These are phyloP conservation scores for Ploceus nigricollis DNA, from an alignment of 2,113 vertebrate genomes.

Conservation along the genomic window DNA sequence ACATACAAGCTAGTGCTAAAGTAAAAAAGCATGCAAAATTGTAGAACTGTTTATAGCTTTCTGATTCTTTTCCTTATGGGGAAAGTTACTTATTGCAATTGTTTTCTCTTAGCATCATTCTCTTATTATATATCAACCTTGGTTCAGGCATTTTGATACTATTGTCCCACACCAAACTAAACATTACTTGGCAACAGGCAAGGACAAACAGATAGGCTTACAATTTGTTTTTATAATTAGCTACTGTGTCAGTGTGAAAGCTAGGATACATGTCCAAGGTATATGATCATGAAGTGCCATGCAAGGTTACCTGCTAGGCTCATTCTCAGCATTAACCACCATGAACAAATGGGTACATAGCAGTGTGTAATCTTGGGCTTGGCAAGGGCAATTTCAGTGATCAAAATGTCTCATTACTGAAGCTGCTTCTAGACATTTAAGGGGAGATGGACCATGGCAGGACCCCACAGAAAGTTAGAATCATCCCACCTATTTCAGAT, in stretches of 20 bases:
- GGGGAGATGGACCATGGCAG: neutral
- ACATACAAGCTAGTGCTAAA: neutral
- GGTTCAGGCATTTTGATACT: conserved; percentile 15
- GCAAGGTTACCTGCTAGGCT: conserved; percentile 61
- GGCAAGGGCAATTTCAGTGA: neutral
- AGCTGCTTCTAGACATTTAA: neutral
- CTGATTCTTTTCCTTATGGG: neutral
- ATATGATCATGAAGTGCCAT: conserved; percentile 26
- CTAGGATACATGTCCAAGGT: conserved; percentile 39
- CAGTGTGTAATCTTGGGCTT: neutral
- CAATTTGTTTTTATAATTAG: conserved; percentile 77
- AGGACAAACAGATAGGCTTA: conserved; percentile 76
- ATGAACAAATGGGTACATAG: conserved; percentile 25
- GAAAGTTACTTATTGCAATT: neutral
- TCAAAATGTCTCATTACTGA: conserved; percentile 10
- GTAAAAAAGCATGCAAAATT: neutral
- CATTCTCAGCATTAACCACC: conserved; percentile 6
- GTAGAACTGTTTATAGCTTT: neutral
- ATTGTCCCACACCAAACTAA: conserved; percentile 8
- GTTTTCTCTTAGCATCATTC: conserved; percentile 2
- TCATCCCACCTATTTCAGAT: neutral
- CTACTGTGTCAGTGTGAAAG: conserved; percentile 69
- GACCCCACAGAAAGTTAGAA: neutral
- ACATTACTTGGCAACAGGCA: conserved; percentile 61
- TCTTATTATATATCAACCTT: conserved; percentile 18